Evolutionary conservation across 2,888 invertebrate species (phyloP).

Genomic region (Corbicula japonica): DNA sequence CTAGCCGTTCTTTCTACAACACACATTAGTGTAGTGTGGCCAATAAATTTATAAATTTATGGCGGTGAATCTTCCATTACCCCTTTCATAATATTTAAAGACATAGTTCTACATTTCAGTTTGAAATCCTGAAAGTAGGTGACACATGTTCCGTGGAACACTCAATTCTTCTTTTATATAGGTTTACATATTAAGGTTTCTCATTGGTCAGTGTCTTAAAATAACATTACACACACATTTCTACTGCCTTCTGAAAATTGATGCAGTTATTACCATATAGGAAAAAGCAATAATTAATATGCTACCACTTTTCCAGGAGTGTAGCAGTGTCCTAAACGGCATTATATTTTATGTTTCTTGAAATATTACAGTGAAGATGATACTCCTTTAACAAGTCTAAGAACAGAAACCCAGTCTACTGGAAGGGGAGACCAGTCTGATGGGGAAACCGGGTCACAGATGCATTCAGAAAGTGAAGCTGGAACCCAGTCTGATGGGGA

Average conservation of each 20-base stretch:
- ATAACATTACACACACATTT: neutral
- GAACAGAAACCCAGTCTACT: constrained; percentile 18
- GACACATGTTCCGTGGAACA: neutral
- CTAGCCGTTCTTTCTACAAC: too few relatives aligned
- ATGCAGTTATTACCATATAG: too few relatives aligned
- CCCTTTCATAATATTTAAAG: too few relatives aligned
- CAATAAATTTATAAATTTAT: too few relatives aligned
- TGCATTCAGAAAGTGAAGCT: neutral
- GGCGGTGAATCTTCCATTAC: too few relatives aligned
- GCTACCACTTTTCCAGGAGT: too few relatives aligned
- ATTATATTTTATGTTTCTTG: neutral
- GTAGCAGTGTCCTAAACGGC: neutral
- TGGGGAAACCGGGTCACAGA: neutral
- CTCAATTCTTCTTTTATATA: neutral
- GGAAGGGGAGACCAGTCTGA: too few relatives aligned
- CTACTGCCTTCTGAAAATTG: too few relatives aligned
- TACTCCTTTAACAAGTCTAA: constrained; percentile 20
- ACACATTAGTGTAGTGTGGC: too few relatives aligned
- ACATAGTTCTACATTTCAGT: too few relatives aligned
- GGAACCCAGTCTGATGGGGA: constrained; percentile 39
- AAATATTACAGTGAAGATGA: constrained; percentile 39
- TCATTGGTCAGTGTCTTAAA: constrained; percentile 11
- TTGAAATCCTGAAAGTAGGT: neutral
- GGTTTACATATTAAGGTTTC: constrained; percentile 65
- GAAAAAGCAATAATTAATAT: too few relatives aligned